These are phyloP conservation scores for Pygmarrhopalites habei DNA, from an alignment of 1,140 invertebrate species.

Conservation along the genomic window DNA sequence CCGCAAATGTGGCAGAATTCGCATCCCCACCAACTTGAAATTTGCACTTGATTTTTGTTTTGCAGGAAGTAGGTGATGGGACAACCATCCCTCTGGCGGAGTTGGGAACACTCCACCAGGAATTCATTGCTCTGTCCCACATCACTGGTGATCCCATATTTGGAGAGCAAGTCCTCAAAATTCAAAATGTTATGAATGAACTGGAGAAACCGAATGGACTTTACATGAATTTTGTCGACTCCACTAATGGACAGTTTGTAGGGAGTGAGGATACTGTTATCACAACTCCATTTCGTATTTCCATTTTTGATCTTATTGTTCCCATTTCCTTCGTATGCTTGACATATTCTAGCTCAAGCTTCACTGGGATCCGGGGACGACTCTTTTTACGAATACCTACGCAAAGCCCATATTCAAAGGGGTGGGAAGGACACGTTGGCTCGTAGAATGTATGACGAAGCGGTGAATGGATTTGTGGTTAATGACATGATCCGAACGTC, in stretches of 20 bases:
- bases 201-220: slow-evolving; percentile 53
- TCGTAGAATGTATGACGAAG: slow-evolving; percentile 53
- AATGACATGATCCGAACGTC: slow-evolving; percentile 33
- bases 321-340: no score
- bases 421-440: slow-evolving; percentile 49
- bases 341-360: no score
- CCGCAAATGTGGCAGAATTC: no score
- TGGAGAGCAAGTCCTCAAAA: slow-evolving; percentile 46
- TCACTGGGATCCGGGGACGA: slow-evolving; percentile 58
- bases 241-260: slow-evolving; percentile 54
- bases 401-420: slow-evolving; percentile 56
- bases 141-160: slow-evolving; percentile 54
- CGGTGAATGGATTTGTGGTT: slow-evolving; percentile 43
- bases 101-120: slow-evolving; percentile 58
- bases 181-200: slow-evolving; percentile 49
- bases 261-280: no score
- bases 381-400: slow-evolving; percentile 60
- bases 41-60: no score
- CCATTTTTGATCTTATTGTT: slow-evolving; percentile 46
- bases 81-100: no score
- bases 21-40: no score
- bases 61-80: no score
- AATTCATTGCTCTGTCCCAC: slow-evolving; percentile 55
- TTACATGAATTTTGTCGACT: slow-evolving; percentile 59
- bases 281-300: no score